phyloP scores from a whole-genome alignment of 1,140 invertebrate species.

The Magallana ariakensis region DNA sequence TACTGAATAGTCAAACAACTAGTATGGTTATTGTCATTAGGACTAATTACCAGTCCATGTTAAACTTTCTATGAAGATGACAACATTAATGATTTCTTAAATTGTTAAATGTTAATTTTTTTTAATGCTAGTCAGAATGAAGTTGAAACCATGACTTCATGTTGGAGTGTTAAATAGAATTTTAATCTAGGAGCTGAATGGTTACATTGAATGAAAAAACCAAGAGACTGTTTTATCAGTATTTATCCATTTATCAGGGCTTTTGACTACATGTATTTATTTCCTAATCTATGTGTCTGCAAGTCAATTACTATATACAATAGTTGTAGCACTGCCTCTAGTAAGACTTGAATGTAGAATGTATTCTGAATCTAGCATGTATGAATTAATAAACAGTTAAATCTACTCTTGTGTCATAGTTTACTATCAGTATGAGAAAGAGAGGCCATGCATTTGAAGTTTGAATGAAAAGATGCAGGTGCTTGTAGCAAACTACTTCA shows the following conservation, averaged over 20 bases:
- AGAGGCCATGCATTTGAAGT: no score
- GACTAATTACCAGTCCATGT: no score
- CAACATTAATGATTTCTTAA: no score
- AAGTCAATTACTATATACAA: neutral
- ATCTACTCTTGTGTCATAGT: neutral
- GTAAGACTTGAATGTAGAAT: slow-evolving; percentile 23
- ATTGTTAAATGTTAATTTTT: no score
- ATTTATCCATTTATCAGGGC: slow-evolving; percentile 18
- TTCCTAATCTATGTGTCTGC: slow-evolving; percentile 14
- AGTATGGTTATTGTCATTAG: no score
- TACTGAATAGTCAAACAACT: no score
- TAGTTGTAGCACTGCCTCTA: slow-evolving; percentile 30
- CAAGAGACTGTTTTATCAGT: neutral
- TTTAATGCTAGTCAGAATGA: slow-evolving; percentile 2
- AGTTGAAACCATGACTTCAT: neutral
- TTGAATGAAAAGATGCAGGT: no score
- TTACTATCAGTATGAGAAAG: no score
- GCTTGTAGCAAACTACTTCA: no score
- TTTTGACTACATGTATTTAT: slow-evolving; percentile 14
- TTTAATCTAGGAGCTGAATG: neutral
- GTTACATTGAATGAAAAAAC: neutral
- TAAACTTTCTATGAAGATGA: no score
- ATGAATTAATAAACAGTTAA: slow-evolving; percentile 18
- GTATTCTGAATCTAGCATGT: slow-evolving; percentile 21
- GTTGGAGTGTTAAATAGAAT: neutral